Evolutionary conservation across 1,140 invertebrate genomes (phyloP).

Genomic region (Periplaneta americana): DNA sequence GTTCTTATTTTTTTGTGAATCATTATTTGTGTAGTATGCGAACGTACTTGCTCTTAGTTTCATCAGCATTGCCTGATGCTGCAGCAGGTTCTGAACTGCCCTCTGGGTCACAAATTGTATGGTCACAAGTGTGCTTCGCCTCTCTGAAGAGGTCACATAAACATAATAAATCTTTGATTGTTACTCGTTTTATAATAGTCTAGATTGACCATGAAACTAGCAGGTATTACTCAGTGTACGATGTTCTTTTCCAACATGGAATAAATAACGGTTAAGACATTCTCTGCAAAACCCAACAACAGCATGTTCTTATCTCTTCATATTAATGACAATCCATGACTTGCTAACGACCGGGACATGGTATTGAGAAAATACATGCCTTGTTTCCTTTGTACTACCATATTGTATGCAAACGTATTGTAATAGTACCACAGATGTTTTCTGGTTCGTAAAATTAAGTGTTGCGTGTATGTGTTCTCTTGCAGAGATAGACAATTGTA

Average conservation of each 20-base stretch:
- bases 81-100: not conserved
- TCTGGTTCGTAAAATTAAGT: constrained; percentile 4
- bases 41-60: constrained; percentile 12
- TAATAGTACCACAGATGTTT: not conserved
- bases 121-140: constrained; percentile 19
- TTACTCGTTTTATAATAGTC: constrained; percentile 18
- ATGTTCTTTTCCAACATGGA: constrained; percentile 1
- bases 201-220: constrained; percentile 5
- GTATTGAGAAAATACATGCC: not conserved
- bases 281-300: constrained; percentile 15
- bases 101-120: no score
- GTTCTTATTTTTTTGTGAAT: not conserved
- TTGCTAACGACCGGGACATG: not conserved
- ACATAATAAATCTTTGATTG: constrained; percentile 15
- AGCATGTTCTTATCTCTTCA: not conserved
- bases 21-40: not conserved
- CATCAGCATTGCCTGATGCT: not conserved
- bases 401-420: not conserved
- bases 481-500: constrained; percentile 2
- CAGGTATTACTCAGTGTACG: constrained; percentile 10
- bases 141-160: constrained; percentile 13
- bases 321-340: constrained; percentile 6
- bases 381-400: not conserved
- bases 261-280: constrained; percentile 1
- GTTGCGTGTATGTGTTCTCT: constrained; percentile 9